Evolutionary conservation across 2,797 vertebrate species (phyloP).

Genomic region (Vespertilio murinus): DNA sequence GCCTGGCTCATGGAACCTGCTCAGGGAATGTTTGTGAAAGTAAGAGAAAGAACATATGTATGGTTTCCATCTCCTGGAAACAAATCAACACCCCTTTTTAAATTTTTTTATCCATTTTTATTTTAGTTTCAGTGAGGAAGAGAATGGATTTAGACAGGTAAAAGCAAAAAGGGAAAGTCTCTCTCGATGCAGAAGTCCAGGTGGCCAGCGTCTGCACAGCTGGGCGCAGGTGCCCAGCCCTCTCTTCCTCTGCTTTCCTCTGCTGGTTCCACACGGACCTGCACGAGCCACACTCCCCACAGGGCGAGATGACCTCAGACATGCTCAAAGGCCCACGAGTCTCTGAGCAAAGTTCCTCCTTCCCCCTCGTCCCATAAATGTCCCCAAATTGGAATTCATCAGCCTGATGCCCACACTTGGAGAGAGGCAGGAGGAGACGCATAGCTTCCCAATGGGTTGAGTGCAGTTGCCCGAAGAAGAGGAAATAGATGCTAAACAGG

Average conservation of each 20-base stretch:
- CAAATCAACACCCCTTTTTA: not conserved
- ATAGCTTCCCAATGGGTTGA: not conserved
- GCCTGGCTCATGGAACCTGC: not conserved
- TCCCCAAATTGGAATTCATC: not conserved
- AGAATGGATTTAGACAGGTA: not conserved
- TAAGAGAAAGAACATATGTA: not conserved
- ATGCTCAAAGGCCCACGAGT: too few relatives aligned
- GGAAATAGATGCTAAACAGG: not conserved
- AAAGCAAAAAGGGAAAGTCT: not conserved
- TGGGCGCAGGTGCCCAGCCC: not conserved
- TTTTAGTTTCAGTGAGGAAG: not conserved
- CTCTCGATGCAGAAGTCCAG: not conserved
- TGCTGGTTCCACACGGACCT: not conserved
- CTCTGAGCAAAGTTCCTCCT: not conserved
- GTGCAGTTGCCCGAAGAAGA: not conserved
- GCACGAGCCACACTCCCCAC: not conserved
- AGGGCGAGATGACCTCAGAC: not conserved
- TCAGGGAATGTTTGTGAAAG: not conserved
- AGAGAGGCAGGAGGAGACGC: not conserved
- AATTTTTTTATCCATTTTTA: not conserved
- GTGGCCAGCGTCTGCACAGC: not conserved
- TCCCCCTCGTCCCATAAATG: not conserved
- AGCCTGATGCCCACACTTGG: not conserved
- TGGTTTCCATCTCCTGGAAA: not conserved
- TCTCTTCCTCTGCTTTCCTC: not conserved